Evolutionary conservation across 1,140 invertebrate genomes (phyloP).

Genomic region (Magallana gigas): DNA sequence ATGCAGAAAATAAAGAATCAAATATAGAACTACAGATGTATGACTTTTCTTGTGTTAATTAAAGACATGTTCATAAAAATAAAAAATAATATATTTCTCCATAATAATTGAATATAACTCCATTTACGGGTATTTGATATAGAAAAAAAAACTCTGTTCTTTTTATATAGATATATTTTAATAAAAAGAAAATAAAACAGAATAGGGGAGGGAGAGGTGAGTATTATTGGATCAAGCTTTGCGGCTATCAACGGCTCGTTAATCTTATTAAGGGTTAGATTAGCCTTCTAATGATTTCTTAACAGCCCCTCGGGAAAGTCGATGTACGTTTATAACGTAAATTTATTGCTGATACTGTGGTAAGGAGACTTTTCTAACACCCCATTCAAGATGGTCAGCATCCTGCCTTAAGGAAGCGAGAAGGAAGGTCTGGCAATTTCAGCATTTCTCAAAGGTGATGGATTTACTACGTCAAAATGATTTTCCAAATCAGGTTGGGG

Average conservation of each 20-base stretch:
- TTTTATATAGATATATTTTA: no score
- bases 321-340: conserved; percentile 11
- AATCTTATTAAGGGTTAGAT: conserved; percentile 17
- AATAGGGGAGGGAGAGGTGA: no score
- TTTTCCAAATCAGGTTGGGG: neutral
- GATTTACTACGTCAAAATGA: neutral
- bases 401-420: neutral
- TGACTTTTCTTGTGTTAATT: no score
- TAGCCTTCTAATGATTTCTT: conserved; percentile 30
- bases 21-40: no score
- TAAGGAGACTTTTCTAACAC: neutral
- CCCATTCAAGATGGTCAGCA: conserved; percentile 9
- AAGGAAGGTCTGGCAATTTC: conserved; percentile 14
- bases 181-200: no score
- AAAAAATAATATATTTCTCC: no score
- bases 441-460: neutral
- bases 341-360: neutral
- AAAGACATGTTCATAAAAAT: no score
- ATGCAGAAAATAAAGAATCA: no score
- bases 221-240: neutral
- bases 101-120: no score
- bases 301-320: conserved; percentile 5
- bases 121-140: no score
- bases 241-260: neutral
- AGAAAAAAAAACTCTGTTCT: no score